Evolutionary conservation across 53 echinoderm and acorn worm species (phyloP).

Genomic region (Luidia sarsii): DNA sequence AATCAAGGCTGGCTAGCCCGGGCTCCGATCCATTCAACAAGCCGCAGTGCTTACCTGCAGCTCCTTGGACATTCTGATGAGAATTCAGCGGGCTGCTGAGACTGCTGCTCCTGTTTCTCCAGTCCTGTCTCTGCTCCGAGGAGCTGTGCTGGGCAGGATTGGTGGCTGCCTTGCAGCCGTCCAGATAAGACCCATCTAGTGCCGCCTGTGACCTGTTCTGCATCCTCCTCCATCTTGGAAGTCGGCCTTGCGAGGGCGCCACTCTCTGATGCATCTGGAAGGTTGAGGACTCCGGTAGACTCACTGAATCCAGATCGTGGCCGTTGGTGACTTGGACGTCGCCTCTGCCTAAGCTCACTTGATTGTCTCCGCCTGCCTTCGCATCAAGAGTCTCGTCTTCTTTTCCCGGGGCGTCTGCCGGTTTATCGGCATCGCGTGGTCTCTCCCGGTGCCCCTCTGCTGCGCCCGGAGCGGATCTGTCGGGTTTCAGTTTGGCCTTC

Average conservation of each 20-base stretch:
- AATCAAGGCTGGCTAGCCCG: conserved; percentile 10
- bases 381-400: neutral
- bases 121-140: neutral
- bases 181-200: conserved; percentile 40
- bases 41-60: neutral
- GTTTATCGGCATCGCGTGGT: neutral
- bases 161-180: neutral
- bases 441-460: neutral
- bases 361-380: conserved; percentile 25
- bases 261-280: conserved; percentile 16
- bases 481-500: conserved; percentile 39
- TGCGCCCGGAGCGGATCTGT: neutral
- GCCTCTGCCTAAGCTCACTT: neutral
- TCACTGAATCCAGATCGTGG: conserved; percentile 2
- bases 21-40: conserved; percentile 5
- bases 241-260: conserved; percentile 9
- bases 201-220: conserved; percentile 8
- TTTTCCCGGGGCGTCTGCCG: neutral
- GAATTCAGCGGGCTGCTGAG: conserved; percentile 16
- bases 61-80: neutral
- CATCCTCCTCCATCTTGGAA: conserved; percentile 46
- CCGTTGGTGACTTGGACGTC: conserved; percentile 11
- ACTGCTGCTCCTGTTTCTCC: conserved; percentile 25
- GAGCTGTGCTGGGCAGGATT: neutral
- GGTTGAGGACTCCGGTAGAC: conserved; percentile 12